Percentiles rank a stretch among this genome's conserved stretches.
phyloP scores from a whole-genome alignment of 1,140 invertebrate species.

The Hydropsyche tenuis region DNA sequence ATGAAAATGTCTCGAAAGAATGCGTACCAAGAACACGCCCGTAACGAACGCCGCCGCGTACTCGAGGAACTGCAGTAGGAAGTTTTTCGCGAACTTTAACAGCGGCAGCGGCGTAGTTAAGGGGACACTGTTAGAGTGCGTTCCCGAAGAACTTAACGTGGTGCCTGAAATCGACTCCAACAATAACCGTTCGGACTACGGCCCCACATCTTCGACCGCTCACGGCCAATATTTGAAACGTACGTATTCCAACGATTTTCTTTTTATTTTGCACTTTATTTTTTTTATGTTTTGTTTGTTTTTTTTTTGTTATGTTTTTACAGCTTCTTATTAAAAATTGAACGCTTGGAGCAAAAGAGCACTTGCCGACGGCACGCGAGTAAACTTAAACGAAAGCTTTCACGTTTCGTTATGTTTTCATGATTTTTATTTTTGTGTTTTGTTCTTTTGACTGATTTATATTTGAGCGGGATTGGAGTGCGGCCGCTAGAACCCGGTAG shows the following conservation, averaged over 20 bases:
- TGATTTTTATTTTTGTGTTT: background rate
- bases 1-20: constrained; percentile 36
- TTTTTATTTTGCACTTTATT: constrained; percentile 40
- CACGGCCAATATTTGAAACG: constrained; percentile 41
- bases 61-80: constrained; percentile 17
- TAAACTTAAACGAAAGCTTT: constrained; percentile 5
- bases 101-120: background rate
- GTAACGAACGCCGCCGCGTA: constrained; percentile 23
- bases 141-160: constrained; percentile 17
- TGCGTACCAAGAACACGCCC: constrained; percentile 50
- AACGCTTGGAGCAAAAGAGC: constrained; percentile 8
- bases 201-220: constrained; percentile 13
- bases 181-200: constrained; percentile 45
- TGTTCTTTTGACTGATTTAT: background rate
- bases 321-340: too few relatives aligned
- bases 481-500: constrained; percentile 21
- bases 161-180: constrained; percentile 45
- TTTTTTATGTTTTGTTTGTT: constrained; percentile 34
- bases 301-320: background rate
- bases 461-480: background rate
- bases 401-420: background rate
- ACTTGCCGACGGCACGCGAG: constrained; percentile 28
- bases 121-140: constrained; percentile 15
- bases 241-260: constrained; percentile 44
- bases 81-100: constrained; percentile 12